Conservation (phyloP, 2,797 vertebrate genomes). For the Anabacerthia variegaticeps region DNA sequence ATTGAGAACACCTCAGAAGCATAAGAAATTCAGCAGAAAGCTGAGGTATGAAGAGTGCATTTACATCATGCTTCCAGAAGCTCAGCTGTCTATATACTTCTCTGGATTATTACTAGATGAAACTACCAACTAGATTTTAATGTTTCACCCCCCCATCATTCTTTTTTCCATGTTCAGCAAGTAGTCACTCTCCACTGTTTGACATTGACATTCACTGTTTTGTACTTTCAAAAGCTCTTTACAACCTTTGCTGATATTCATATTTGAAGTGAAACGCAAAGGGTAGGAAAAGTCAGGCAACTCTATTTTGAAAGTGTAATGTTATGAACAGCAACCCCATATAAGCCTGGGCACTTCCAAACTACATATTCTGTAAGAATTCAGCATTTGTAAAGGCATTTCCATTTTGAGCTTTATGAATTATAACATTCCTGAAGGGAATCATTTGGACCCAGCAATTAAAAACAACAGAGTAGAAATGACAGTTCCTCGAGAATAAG, state of each 20-base stretch:
- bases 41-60: not conserved
- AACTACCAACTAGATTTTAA: not conserved
- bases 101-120: not conserved
- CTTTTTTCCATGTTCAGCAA: not conserved
- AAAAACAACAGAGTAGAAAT: not conserved
- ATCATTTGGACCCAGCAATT: not conserved
- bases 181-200: not conserved
- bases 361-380: not conserved
- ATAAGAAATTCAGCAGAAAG: not conserved
- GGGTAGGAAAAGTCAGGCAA: not conserved
- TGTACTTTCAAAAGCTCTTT: not conserved
- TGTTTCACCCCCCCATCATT: rapidly evolving
- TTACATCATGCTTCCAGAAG: not conserved
- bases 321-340: not conserved
- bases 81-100: not conserved
- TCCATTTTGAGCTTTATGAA: not conserved
- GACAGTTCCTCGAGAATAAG: not conserved
- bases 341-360: not conserved
- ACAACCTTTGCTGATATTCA: not conserved
- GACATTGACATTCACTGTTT: not conserved
- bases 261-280: not conserved
- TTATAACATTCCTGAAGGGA: not conserved
- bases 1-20: not conserved
- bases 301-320: not conserved
- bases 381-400: not conserved